Evolutionary conservation across 2,113 vertebrate species (phyloP).

Genomic region (Pedetes capensis): DNA sequence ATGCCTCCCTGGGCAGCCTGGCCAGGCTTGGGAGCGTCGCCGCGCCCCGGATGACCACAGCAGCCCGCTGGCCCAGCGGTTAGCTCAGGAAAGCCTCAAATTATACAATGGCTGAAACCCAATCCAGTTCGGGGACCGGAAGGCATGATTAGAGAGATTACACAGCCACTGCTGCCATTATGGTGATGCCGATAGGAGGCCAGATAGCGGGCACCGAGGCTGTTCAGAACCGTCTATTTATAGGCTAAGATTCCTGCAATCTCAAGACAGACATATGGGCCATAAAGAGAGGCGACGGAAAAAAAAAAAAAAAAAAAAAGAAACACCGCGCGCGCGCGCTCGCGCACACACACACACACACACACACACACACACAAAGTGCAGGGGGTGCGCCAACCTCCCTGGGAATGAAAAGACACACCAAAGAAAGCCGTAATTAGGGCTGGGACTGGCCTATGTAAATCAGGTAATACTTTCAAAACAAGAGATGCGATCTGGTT

Average conservation of each 20-base stretch:
- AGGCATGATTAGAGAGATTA: slow-evolving; percentile 69
- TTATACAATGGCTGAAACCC: slow-evolving; percentile 70
- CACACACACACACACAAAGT: no score
- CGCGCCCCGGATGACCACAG: slow-evolving; percentile 42
- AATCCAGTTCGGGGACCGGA: slow-evolving; percentile 70
- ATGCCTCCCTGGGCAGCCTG: slow-evolving; percentile 33
- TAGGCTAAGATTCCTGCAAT: slow-evolving; percentile 76
- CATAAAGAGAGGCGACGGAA: slow-evolving; percentile 72
- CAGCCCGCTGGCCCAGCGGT: slow-evolving; percentile 48
- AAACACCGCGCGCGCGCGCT: no score
- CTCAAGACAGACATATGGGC: slow-evolving; percentile 81
- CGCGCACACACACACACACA: no score
- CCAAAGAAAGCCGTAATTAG: slow-evolving; percentile 51
- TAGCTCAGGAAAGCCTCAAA: slow-evolving; percentile 78
- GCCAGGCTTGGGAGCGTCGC: not conserved
- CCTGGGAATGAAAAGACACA: slow-evolving; percentile 70
- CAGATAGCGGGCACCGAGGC: slow-evolving; percentile 77
- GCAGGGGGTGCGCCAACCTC: no score
- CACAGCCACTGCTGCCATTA: slow-evolving; percentile 77
- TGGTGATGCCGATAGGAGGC: slow-evolving; percentile 81
- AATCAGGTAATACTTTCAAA: slow-evolving; percentile 79
- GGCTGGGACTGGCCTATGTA: slow-evolving; percentile 65
- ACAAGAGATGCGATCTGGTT: slow-evolving; percentile 78
- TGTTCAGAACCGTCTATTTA: slow-evolving; percentile 80
- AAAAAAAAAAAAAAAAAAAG: slow-evolving; percentile 25